Evolutionary conservation across 2,113 vertebrate species (phyloP).

Genomic region (Callionymus lyra): DNA sequence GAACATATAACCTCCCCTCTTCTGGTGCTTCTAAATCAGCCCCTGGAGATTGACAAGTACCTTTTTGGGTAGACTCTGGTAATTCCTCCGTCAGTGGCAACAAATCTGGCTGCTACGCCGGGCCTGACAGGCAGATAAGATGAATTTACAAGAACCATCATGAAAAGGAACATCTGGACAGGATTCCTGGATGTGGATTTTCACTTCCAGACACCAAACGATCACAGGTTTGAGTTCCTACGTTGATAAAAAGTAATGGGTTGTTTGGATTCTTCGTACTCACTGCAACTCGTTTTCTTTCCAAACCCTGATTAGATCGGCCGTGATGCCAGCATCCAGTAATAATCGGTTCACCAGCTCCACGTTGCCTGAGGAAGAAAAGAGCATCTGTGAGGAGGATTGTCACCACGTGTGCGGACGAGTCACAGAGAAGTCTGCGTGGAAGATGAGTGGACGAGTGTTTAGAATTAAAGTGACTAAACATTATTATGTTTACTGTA

Average conservation of each 20-base stretch:
- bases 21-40: constrained; percentile 16
- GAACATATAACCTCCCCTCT: constrained; percentile 12
- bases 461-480: too few species aligned
- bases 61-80: constrained; percentile 89
- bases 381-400: constrained; percentile 8
- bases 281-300: constrained; percentile 72
- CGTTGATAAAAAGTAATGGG: background rate
- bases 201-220: constrained; percentile 8
- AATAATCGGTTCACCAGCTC: constrained; percentile 81
- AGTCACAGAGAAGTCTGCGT: too few species aligned
- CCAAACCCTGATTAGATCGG: constrained; percentile 80
- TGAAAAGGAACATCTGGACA: constrained; percentile 24
- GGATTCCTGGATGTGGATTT: constrained; percentile 9
- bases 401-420: too few species aligned
- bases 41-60: too few species aligned
- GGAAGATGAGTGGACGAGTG: too few species aligned
- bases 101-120: constrained; percentile 81
- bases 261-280: constrained; percentile 44
- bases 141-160: constrained; percentile 25
- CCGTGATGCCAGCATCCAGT: constrained; percentile 88
- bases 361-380: constrained; percentile 71
- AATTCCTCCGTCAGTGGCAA: constrained; percentile 92
- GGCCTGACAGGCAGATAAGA: constrained; percentile 37
- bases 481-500: too few species aligned
- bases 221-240: background rate